phyloP scores from a whole-genome alignment of 1,140 invertebrate species.

The Panulirus ornatus region DNA sequence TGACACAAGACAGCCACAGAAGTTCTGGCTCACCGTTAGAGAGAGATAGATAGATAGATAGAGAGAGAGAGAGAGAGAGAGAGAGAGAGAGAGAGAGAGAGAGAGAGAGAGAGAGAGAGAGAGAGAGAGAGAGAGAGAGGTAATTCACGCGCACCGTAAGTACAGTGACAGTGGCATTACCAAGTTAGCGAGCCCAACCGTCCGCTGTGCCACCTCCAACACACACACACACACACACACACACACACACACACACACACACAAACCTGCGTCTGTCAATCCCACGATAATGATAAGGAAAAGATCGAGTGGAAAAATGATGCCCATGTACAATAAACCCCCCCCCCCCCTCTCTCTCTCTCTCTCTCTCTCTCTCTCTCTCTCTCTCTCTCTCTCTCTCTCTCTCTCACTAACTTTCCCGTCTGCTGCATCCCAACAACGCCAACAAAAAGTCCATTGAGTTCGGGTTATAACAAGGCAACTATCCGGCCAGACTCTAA shows the following conservation, averaged over 20 bases:
- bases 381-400: slow-evolving; percentile 7
- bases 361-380: slow-evolving; percentile 7
- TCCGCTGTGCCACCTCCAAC: too few relatives aligned
- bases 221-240: neutral
- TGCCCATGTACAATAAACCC: too few relatives aligned
- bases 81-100: slow-evolving; percentile 10
- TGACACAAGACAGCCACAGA: neutral
- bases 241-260: slow-evolving; percentile 2
- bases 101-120: slow-evolving; percentile 10
- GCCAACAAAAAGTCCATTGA: too few relatives aligned
- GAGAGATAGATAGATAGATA: slow-evolving; percentile 7
- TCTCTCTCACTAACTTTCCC: too few relatives aligned
- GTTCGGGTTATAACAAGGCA: too few relatives aligned
- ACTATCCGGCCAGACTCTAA: too few relatives aligned
- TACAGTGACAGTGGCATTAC: neutral
- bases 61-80: slow-evolving; percentile 43
- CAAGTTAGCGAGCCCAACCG: too few relatives aligned
- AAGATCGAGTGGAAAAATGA: too few relatives aligned
- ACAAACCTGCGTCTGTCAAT: neutral
- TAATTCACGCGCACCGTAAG: neutral
- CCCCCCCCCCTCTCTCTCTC: neutral
- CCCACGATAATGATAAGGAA: too few relatives aligned
- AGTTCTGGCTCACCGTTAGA: neutral
- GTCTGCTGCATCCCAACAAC: too few relatives aligned
- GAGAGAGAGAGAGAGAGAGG: neutral